phyloP scores from a whole-genome alignment of 2,797 vertebrate species.

The Macropus fuliginosus region DNA sequence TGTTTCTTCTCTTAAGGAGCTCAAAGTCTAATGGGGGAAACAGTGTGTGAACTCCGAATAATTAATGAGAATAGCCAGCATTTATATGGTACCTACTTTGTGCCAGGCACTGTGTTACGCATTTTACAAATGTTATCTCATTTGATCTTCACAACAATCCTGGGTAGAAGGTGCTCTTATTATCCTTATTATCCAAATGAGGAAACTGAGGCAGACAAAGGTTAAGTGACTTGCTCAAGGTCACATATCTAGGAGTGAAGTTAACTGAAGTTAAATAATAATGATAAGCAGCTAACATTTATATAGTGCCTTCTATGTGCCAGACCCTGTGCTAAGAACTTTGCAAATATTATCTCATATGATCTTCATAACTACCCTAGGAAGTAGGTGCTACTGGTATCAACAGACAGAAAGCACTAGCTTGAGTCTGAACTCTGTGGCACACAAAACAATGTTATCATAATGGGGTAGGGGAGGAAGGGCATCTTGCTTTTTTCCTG shows the following conservation, averaged over 20 bases:
- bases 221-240: neutral
- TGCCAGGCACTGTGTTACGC: neutral
- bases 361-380: neutral
- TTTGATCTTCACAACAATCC: no score
- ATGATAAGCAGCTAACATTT: neutral
- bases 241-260: neutral
- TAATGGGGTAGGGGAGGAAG: neutral
- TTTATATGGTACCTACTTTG: neutral
- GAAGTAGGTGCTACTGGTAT: neutral
- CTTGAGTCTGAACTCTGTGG: neutral
- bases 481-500: neutral
- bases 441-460: no score
- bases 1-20: neutral
- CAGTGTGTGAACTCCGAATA: neutral
- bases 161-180: neutral
- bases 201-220: neutral
- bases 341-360: neutral
- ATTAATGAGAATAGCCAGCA: neutral
- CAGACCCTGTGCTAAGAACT: neutral
- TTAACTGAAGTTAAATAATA: neutral
- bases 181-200: neutral
- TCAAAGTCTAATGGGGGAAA: neutral
- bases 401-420: neutral
- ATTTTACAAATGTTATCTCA: no score
- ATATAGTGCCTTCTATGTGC: neutral